Base-by-base conservation (phyloP, 2,113 vertebrate genomes). In the Muscicapa adusta region DNA sequence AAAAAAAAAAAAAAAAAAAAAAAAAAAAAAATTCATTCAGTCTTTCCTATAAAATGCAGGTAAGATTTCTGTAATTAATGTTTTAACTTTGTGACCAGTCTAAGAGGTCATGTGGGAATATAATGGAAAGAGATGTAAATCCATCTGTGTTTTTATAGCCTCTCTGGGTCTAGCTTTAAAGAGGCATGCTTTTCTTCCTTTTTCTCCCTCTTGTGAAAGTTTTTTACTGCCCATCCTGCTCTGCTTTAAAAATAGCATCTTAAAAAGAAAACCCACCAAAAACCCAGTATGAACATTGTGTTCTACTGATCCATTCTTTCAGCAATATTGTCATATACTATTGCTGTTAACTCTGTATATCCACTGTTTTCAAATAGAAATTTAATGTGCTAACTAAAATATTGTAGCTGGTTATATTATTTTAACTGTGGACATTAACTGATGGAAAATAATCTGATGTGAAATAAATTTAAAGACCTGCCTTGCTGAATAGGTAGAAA, bases 251-350 rank as follows among this genome's bases (percentile, higher is more conserved):
- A 80, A 24, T 12, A 79, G 9, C 19, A 50, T 78, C 76, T 9
- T 25, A 43, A 63, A 77, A 56, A 45, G 8, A 73, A 34, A 33
- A 20, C 5, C 1, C 36, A 26, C 8, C 3, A 74, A 34, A 74
- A 33, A 2, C 1, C 2, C 8, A 24, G 2, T 15, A 26, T 31
- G 12, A 40, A 38, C 6, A 7, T 31, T 9, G 10, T 13, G 1
- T 47, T n/a, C 38, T 68, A 61, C 29, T 31, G 20, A 54, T 22
- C 11, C 12, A 56, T 36, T 38, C 43, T 58, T 66, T 42, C 24
- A 80, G 26, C 23, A 79, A 77, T 65, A 38, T 8, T 83, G 6
- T 9, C 5, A 18, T 66, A 48, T 29, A 38, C 5, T 36, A 12
- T 31, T 75, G 22, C 4, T 60, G 17, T 66, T 92, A 63, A 53